A percentile compares a stretch with the other conserved stretches of the same genome.
Conservation (phyloP, 1,140 invertebrate species). For the Mactra quadrangularis region DNA sequence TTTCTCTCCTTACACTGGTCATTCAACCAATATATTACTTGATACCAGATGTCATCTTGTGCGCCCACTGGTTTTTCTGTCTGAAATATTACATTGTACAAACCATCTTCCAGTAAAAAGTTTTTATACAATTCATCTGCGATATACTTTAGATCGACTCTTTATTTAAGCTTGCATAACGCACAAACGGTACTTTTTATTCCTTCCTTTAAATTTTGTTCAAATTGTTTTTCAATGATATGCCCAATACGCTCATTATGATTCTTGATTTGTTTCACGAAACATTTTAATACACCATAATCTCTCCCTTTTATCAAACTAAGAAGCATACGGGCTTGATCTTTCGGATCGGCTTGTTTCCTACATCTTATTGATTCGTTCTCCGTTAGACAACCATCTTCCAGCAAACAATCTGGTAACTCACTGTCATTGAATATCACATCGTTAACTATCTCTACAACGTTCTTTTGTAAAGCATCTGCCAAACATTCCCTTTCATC, state of each 20-base stretch:
- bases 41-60: neutral
- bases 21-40: neutral
- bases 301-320: constrained; percentile 16
- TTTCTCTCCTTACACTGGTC: neutral
- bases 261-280: constrained; percentile 1
- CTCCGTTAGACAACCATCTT: constrained; percentile 10
- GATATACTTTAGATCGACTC: constrained; percentile 15
- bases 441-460: neutral
- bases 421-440: constrained; percentile 20
- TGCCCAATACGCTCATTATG: constrained; percentile 2
- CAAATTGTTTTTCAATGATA: constrained; percentile 4
- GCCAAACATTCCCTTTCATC: constrained; percentile 40
- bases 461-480: neutral
- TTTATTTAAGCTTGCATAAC: neutral
- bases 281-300: neutral
- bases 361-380: constrained; percentile 11
- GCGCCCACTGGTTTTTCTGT: neutral
- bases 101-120: neutral
- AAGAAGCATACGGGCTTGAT: constrained; percentile 3
- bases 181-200: neutral
- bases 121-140: constrained; percentile 6
- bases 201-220: neutral
- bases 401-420: neutral
- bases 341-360: neutral
- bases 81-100: constrained; percentile 3